Evolutionary conservation across 2,888 invertebrate species (phyloP).

Genomic region (Eilema sororculum): DNA sequence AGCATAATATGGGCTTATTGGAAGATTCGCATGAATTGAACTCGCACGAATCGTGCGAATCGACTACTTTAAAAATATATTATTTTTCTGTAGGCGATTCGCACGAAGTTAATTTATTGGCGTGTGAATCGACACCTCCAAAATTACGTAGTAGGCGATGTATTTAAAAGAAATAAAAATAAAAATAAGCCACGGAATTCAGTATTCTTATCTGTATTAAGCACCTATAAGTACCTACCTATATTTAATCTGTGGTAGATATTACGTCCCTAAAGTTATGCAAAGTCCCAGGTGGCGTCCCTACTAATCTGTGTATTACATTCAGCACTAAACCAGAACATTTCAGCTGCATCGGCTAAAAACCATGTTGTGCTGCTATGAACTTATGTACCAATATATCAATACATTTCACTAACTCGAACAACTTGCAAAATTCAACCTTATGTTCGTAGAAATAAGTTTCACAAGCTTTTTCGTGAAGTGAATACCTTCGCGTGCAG

Average conservation of each 20-base stretch:
- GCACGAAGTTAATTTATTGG: too few species aligned
- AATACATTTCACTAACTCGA: constrained; percentile 6
- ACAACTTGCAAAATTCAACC: background rate
- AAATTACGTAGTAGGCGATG: too few species aligned
- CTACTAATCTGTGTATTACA: constrained; percentile 33
- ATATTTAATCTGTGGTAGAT: background rate
- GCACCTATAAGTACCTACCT: background rate
- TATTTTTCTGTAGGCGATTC: too few species aligned
- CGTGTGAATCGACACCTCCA: too few species aligned
- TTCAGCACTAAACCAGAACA: constrained; percentile 36
- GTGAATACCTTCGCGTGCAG: background rate
- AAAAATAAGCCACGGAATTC: background rate
- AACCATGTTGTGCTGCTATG: constrained; percentile 31
- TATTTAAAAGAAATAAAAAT: too few species aligned
- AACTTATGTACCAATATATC: constrained; percentile 30
- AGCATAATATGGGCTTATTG: too few species aligned
- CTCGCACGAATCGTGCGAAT: too few species aligned
- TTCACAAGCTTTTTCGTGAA: background rate
- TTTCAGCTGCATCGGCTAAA: constrained; percentile 41
- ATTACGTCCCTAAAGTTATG: background rate
- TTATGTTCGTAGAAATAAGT: background rate
- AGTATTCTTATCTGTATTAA: background rate
- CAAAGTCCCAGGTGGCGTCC: constrained; percentile 39
- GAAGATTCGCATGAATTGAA: too few species aligned
- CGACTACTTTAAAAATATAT: too few species aligned